Evolutionary conservation across 2,888 invertebrate species (phyloP).

Genomic region (Amblyjoppa proteus): DNA sequence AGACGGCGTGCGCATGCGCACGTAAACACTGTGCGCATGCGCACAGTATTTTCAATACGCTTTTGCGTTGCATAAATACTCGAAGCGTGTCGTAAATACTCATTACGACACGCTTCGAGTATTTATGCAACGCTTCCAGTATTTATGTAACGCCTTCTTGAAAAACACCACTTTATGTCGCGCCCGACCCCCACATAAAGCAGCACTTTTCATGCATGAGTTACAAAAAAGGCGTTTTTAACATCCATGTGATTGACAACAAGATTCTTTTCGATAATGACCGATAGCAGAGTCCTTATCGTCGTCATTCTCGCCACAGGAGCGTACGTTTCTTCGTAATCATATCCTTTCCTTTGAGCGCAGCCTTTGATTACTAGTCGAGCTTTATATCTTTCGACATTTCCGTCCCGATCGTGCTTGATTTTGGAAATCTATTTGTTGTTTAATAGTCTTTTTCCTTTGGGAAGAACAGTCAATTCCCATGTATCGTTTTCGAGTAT

Average conservation of each 20-base stretch:
- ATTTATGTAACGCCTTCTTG: too few species aligned
- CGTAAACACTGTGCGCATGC: too few species aligned
- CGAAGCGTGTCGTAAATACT: too few species aligned
- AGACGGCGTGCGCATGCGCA: too few species aligned
- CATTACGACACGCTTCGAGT: too few species aligned
- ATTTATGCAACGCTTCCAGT: too few species aligned
- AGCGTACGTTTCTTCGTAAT: constrained; percentile 75
- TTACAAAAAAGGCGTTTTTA: constrained; percentile 73
- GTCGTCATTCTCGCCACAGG: constrained; percentile 73
- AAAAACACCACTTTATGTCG: too few species aligned
- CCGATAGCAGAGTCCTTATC: constrained; percentile 55
- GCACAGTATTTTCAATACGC: too few species aligned
- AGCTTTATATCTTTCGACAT: constrained; percentile 72
- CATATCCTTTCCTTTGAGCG: constrained; percentile 70
- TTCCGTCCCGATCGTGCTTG: constrained; percentile 61
- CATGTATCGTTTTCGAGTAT: constrained; percentile 58
- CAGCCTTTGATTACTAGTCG: constrained; percentile 72
- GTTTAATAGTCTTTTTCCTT: constrained; percentile 36
- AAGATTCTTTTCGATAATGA: constrained; percentile 65
- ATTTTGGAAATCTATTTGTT: constrained; percentile 70
- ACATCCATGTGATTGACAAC: constrained; percentile 73
- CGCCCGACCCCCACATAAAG: too few species aligned
- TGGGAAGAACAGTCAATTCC: constrained; percentile 26
- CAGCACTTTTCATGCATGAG: too few species aligned
- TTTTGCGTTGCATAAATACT: too few species aligned